Evolutionary conservation across 2,888 invertebrate genomes (phyloP).

Genomic region (Rugalucina vietnamica): DNA sequence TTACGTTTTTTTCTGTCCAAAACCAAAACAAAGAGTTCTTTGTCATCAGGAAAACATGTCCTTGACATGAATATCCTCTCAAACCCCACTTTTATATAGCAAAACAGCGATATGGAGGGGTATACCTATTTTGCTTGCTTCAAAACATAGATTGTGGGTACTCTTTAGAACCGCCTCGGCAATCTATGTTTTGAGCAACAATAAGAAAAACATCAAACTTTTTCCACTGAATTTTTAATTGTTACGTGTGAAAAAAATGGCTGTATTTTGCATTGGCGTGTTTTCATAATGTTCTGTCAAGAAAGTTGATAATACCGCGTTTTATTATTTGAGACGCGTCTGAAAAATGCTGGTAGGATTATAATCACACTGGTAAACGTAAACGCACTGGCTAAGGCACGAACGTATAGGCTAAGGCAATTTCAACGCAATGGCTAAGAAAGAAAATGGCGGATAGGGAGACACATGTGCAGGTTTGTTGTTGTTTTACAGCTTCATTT

Average conservation of each 20-base stretch:
- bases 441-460: no score
- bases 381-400: no score
- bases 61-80: background rate
- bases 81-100: background rate
- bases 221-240: background rate
- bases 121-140: background rate
- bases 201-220: background rate
- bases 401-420: no score
- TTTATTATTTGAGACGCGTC: no score
- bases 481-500: no score
- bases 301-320: no score
- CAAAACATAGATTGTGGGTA: background rate
- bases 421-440: no score
- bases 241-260: background rate
- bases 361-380: no score
- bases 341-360: no score
- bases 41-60: background rate
- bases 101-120: background rate
- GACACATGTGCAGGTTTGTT: no score
- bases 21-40: background rate
- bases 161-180: background rate
- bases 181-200: background rate
- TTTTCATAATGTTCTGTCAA: no score
- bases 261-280: background rate
- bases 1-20: background rate